Evolutionary conservation across 2,797 vertebrate species (phyloP).

Genomic region (Chromis chromis): DNA sequence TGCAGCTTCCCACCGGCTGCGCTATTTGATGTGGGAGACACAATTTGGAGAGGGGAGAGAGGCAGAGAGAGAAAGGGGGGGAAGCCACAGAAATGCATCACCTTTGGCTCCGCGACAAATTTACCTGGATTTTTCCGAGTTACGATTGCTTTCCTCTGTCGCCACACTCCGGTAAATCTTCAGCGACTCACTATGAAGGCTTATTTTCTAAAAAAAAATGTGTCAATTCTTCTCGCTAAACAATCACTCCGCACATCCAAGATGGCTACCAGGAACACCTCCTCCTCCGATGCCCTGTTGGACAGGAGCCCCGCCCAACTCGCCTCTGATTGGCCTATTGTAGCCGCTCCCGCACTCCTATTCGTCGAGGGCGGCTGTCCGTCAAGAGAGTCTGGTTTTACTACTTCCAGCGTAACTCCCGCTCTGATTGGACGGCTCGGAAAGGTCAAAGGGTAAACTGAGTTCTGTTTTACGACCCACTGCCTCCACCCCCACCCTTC

Average conservation of each 20-base stretch:
- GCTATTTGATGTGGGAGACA: constrained; percentile 68
- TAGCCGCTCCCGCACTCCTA: neutral
- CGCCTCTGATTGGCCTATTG: constrained; percentile 61
- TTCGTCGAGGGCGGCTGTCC: constrained; percentile 46
- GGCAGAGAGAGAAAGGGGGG: constrained; percentile 18
- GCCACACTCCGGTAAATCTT: constrained; percentile 44
- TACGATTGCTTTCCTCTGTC: constrained; percentile 58
- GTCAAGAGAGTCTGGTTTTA: constrained; percentile 45
- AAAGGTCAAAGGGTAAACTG: constrained; percentile 77
- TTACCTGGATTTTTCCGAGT: constrained; percentile 82
- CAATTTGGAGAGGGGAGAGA: constrained; percentile 61
- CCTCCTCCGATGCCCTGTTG: constrained; percentile 80
- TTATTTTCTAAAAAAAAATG: constrained; percentile 73
- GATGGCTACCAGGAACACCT: constrained; percentile 89
- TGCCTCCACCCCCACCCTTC: rapidly evolving
- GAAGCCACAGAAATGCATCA: constrained; percentile 46
- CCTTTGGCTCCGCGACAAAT: neutral
- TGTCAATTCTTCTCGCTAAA: constrained; percentile 86
- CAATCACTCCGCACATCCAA: constrained; percentile 88
- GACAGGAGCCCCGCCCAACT: constrained; percentile 68
- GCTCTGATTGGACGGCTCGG: constrained; percentile 70
- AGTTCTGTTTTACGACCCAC: neutral
- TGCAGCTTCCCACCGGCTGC: constrained; percentile 63
- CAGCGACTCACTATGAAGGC: constrained; percentile 47
- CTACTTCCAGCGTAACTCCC: constrained; percentile 73